These are phyloP conservation scores for Pemphredon lugubris DNA, from an alignment of 2,888 invertebrate species.

Conservation along the genomic window DNA sequence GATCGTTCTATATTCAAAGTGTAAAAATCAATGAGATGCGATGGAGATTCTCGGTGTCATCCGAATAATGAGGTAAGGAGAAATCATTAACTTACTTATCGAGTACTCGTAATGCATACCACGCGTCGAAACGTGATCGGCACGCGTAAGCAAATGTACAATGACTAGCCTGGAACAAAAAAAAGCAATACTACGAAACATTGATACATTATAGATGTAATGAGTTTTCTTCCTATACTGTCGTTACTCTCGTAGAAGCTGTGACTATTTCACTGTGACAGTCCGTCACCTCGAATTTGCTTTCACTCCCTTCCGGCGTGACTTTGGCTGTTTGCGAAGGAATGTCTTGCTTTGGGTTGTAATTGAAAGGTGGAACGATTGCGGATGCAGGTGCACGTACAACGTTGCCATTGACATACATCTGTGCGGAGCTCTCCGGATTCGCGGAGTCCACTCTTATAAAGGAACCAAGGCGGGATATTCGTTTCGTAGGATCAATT, in stretches of 20 bases:
- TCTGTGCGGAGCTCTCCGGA: conserved; percentile 48
- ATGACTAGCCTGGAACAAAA: conserved; percentile 70
- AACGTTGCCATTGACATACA: conserved; percentile 29
- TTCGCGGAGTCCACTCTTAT: conserved; percentile 80
- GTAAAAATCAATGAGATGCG: conserved; percentile 25
- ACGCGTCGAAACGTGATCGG: conserved; percentile 2
- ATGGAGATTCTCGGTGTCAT: conserved; percentile 17
- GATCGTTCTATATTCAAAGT: conserved; percentile 10
- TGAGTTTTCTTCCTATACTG: conserved; percentile 69
- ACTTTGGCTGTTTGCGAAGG: conserved; percentile 53
- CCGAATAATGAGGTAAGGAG: conserved; percentile 30
- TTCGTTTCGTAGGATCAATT: conserved; percentile 78
- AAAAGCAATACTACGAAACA: conserved; percentile 52
- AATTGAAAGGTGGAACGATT: conserved; percentile 82
- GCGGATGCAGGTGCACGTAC: conserved; percentile 75
- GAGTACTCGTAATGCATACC: conserved; percentile 16
- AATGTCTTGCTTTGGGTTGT: conserved; percentile 77
- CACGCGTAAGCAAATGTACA: conserved; percentile 52
- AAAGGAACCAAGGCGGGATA: conserved; percentile 83
- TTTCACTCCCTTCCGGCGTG: conserved; percentile 49
- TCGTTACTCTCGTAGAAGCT: conserved; percentile 75
- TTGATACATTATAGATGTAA: conserved; percentile 6
- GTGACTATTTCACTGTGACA: conserved; percentile 73
- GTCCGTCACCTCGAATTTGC: conserved; percentile 65
- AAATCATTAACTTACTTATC: conserved; percentile 36